These are phyloP conservation scores for Conchocele bisecta DNA, from an alignment of 2,888 invertebrate genomes.

Conservation along the genomic window DNA sequence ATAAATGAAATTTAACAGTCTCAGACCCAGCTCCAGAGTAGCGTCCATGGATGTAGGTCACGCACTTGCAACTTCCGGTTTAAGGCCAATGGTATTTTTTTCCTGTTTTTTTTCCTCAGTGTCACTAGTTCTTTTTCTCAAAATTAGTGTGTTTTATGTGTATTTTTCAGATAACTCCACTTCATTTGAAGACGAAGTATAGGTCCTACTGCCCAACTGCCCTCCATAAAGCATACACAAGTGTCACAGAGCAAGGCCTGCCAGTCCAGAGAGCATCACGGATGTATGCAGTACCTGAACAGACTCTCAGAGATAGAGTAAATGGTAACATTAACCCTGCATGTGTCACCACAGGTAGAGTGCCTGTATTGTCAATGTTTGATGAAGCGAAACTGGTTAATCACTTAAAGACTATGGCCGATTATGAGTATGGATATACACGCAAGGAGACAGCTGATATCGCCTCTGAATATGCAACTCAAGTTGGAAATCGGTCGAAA, in stretches of 20 bases:
- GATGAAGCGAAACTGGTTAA: slow-evolving; percentile 24
- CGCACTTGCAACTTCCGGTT: not conserved
- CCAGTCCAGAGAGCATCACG: slow-evolving; percentile 15
- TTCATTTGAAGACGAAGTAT: not conserved
- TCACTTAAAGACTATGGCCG: slow-evolving; percentile 23
- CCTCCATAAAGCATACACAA: slow-evolving; percentile 20
- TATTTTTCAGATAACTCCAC: not conserved
- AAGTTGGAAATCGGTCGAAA: slow-evolving; percentile 17
- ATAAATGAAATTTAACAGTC: too few species aligned
- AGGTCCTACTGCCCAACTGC: slow-evolving; percentile 1
- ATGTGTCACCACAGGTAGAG: slow-evolving; percentile 8
- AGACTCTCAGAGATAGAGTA: slow-evolving; percentile 22
- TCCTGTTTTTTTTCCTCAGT: not conserved
- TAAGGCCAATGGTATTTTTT: not conserved
- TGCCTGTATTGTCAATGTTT: slow-evolving; percentile 9
- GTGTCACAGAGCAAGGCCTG: slow-evolving; percentile 9
- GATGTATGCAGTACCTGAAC: slow-evolving; percentile 3
- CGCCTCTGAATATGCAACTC: slow-evolving; percentile 26
- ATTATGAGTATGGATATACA: slow-evolving; percentile 33
- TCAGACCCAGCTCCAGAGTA: too few species aligned
- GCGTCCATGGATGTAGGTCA: not conserved
- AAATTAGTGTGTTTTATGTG: slow-evolving; percentile 10
- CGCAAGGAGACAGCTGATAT: slow-evolving; percentile 17
- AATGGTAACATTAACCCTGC: slow-evolving; percentile 14
- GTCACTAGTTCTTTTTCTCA: not conserved